These are phyloP conservation scores for Dolichallabes microphthalmus DNA, from an alignment of 2,113 vertebrate species.

Conservation along the genomic window DNA sequence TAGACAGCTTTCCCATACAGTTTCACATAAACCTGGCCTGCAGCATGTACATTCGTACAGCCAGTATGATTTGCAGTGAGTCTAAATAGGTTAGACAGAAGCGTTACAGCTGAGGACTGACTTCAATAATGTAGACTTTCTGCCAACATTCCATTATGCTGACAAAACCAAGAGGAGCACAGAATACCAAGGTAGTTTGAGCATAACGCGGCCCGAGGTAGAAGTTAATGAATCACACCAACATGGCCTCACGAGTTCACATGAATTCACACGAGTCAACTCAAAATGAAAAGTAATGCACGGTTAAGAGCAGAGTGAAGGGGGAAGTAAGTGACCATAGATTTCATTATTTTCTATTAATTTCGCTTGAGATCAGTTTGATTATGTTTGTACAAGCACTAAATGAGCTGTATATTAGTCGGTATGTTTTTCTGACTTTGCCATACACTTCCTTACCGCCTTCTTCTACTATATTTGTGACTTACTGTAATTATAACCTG, in stretches of 20 bases:
- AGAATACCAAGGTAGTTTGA: constrained; percentile 15
- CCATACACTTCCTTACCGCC: neutral
- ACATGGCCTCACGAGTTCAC: neutral
- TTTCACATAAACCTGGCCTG: constrained; percentile 6
- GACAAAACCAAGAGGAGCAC: constrained; percentile 5
- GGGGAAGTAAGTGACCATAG: neutral
- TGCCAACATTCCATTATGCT: constrained; percentile 15
- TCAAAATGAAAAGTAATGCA: neutral
- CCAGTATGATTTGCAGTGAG: constrained; percentile 24
- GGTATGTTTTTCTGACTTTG: neutral
- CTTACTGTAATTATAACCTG: constrained; percentile 52
- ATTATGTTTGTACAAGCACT: neutral
- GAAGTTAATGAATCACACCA: neutral
- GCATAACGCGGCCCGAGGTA: neutral
- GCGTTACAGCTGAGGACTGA: constrained; percentile 27
- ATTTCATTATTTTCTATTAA: neutral
- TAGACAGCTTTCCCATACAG: constrained; percentile 6
- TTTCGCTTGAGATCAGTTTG: neutral
- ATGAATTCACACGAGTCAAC: neutral
- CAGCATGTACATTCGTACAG: neutral
- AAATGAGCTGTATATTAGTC: neutral
- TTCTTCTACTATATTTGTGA: constrained; percentile 33
- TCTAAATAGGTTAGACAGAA: constrained; percentile 33
- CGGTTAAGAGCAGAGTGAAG: neutral
- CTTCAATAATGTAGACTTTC: constrained; percentile 7